These are phyloP conservation scores for Philonicus albiceps DNA, from an alignment of 2,888 invertebrate species.

Conservation along the genomic window DNA sequence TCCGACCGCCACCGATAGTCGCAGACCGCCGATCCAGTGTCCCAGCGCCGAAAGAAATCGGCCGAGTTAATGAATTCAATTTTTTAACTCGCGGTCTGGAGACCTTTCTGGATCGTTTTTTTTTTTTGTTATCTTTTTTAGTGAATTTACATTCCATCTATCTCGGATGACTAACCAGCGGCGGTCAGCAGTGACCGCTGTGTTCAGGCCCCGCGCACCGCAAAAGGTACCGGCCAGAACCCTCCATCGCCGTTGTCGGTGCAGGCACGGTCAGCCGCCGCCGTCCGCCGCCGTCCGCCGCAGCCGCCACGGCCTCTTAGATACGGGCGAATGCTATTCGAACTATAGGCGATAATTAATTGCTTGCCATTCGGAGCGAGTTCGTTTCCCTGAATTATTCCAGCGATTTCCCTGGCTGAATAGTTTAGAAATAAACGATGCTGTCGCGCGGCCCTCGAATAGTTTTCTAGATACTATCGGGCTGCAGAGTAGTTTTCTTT, in stretches of 20 bases:
- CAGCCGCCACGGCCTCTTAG: neutral
- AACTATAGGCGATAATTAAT: slow-evolving; percentile 38
- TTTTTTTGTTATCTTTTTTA: neutral
- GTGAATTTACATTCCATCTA: slow-evolving; percentile 28
- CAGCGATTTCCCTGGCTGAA: slow-evolving; percentile 32
- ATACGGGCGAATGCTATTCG: slow-evolving; percentile 20
- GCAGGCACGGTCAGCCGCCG: neutral
- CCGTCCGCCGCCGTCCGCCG: neutral
- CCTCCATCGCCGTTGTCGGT: neutral
- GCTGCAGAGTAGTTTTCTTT: neutral
- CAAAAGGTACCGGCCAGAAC: neutral
- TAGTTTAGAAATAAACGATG: slow-evolving; percentile 25
- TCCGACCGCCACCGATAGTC: no score
- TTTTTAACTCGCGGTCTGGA: slow-evolving; percentile 2
- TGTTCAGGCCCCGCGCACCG: neutral
- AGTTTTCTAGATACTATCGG: slow-evolving; percentile 25
- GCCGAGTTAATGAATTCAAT: slow-evolving; percentile 19
- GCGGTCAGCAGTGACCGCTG: neutral
- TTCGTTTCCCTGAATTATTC: slow-evolving; percentile 27
- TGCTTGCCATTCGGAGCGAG: slow-evolving; percentile 26
- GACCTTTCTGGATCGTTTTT: neutral
- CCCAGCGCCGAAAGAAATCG: slow-evolving; percentile 7
- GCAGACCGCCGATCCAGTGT: neutral
- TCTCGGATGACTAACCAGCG: slow-evolving; percentile 29
- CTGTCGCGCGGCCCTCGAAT: slow-evolving; percentile 3